A percentile compares a stretch with the other conserved stretches of the same genome.
Conservation (phyloP, 1,140 invertebrate species). For the Drosophila nigrodunni region DNA sequence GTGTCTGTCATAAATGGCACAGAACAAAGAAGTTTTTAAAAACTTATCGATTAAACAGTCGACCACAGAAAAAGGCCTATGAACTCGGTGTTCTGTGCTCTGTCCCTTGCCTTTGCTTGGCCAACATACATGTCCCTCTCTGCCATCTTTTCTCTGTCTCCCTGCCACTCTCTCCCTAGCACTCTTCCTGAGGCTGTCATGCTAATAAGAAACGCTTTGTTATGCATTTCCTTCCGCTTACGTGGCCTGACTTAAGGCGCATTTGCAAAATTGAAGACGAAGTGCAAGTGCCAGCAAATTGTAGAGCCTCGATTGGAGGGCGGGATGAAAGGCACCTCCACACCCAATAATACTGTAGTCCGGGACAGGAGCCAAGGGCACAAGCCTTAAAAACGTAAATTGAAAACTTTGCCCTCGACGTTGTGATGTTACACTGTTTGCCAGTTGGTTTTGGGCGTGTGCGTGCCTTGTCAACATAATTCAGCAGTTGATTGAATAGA, state of each 20-base stretch:
- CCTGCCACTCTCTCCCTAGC: neutral
- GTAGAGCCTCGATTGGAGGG: constrained; percentile 21
- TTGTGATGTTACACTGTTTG: constrained; percentile 26
- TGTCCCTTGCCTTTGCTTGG: neutral
- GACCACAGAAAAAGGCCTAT: constrained; percentile 5
- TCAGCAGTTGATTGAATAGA: constrained; percentile 72
- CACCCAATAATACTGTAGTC: neutral
- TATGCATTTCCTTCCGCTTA: constrained; percentile 78
- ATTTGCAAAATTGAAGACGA: constrained; percentile 77
- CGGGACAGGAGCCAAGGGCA: neutral
- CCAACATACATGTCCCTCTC: neutral
- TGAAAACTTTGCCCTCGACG: constrained; percentile 65
- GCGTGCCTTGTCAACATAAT: constrained; percentile 77
- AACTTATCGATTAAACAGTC: constrained; percentile 74
- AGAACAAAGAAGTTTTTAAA: constrained; percentile 23
- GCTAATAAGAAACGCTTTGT: constrained; percentile 78
- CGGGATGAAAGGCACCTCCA: neutral
- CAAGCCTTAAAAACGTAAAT: constrained; percentile 72
- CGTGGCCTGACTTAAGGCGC: constrained; percentile 70
- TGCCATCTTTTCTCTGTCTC: too few species aligned
- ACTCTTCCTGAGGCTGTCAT: constrained; percentile 12
- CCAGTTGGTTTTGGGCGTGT: constrained; percentile 50
- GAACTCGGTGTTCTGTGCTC: constrained; percentile 1
- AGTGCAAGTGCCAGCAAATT: constrained; percentile 65
- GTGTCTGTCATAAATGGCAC: constrained; percentile 24